Base-by-base conservation (phyloP, 37 sponge, comb jelly and placozoan genomes). In the Petrosia ficiformis region DNA sequence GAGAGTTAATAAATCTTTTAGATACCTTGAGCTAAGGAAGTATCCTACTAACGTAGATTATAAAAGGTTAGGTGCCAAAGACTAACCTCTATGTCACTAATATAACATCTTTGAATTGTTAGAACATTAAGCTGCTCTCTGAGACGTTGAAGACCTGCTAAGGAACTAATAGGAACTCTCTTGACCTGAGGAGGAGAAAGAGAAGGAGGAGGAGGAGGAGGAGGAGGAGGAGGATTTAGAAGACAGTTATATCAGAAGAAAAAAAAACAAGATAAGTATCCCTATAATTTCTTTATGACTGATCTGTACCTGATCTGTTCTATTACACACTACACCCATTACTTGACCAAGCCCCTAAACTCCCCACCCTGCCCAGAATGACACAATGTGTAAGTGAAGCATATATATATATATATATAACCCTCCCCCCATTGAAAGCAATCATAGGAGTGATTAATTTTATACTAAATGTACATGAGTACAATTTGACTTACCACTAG, bases 61-160 rank as follows among this genome's bases (percentile, higher is more conserved):
- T 19, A 19, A 48, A 8, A 48, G 14, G 14, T 48, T 19, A 8
- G 14, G 14, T 14, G 8, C 14, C 14, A 48, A 48, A 48, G 8
- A 48, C 54, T 14, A 48, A 80, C 81, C 71, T 80, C 73, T 6
- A 80, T 21, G 39, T 58, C 52, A 73, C 73, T 82, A 10, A 88
- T 33, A 0, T 82, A 61, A 38, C 77, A 90, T 16, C 86, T 63
- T 63, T 90, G 77, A 21, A 90, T 77, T 2, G 80, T 59, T 32
- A 90, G 44, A 0, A 37, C 60, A 40, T 64, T 76, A 30, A 90
- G 75, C 75, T 90, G 91, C 8, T 79, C 52, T 21, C 86, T 71
- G 36, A 90, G 75, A 28, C 59, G 59, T 64, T 84, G 77, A 42
- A 90, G 86, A 34, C 82, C 82, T 31, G 60, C 72, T 0, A 90